Evolutionary conservation across 2,888 invertebrate species (phyloP), one percentile per base, ranked within the genome.

Genomic region (Furcula furcula): DNA sequence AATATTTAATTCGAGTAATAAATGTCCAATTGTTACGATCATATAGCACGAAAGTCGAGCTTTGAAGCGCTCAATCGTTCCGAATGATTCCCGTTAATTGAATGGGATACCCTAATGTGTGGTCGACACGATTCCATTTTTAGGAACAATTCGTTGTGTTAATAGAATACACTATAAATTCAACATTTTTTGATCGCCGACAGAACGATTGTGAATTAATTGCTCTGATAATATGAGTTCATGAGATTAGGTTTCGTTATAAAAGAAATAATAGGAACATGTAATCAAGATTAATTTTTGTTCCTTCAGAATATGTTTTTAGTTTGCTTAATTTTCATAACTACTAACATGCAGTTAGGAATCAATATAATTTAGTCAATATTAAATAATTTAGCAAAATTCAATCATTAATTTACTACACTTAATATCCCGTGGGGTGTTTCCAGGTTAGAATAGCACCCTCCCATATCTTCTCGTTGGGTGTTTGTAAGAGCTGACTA

Each of bases 101-200:
- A 75, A 83, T 76, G 69, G 74, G 64, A 64, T 40, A 48, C 49
- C 65, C 67, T 73, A 75, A 82, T 83, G 82, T 80, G 76, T 76
- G 75, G 76, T 69, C 77, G 74, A 75, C 79, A 82, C 78, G 82
- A 81, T 69, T 69, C 55, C 40, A 43, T 64, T 56, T 51, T 56
- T 41, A 25, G 29, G 49, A 51, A 43, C 54, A 30, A 58, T 53
- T 47, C 51, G 18, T 40, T 59, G 49, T 51, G 44, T 50, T 51
- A 51, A 53, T 53, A 45, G 47, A 51, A 38, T 44, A 32, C 21
- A 40, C 27, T 41, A 49, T 34, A 39, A 41, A 48, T 18, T 18
- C 16, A 28, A 18, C 10, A 28, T 28, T 28, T 28, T 26, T 13
- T 26, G 12, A 23, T 23, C 23, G 23, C 23, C 23, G 23, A 23